A percentile compares a stretch with the other conserved stretches of the same genome.
phyloP scores from a whole-genome alignment of 2,888 invertebrate genomes.

The Nemotelus nigrinus region DNA sequence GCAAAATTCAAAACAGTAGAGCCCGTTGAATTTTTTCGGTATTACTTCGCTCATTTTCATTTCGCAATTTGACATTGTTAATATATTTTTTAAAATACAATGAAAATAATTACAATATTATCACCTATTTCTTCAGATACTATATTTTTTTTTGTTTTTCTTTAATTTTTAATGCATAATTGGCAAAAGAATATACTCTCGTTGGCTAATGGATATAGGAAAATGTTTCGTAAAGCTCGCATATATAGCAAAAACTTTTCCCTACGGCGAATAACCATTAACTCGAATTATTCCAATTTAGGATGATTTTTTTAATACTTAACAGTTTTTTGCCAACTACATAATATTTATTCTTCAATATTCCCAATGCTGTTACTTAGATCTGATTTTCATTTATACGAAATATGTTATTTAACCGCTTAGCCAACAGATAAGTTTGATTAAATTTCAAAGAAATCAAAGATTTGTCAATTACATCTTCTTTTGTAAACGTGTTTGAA shows the following conservation, averaged over 20 bases:
- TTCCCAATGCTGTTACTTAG: not conserved
- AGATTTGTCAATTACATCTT: not conserved
- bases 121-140: no score
- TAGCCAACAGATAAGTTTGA: not conserved
- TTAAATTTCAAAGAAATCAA: no score
- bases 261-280: not conserved
- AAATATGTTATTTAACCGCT: not conserved
- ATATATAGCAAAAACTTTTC: not conserved
- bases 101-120: no score
- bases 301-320: not conserved
- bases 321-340: slow-evolving; percentile 7
- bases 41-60: no score
- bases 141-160: no score
- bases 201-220: no score
- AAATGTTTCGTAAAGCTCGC: no score
- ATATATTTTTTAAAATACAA: no score
- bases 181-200: no score
- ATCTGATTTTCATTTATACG: not conserved
- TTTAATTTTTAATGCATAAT: not conserved
- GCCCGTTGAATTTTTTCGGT: no score
- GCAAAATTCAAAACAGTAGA: no score
- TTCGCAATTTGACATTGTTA: no score
- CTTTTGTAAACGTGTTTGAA: not conserved
- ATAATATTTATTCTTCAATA: not conserved
- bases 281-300: not conserved